Conservation (phyloP, 2,113 vertebrate genomes). For the rabbit (Oryctolagus cuniculus) region mOryCun1.1 NC_091439.1:46174501-46175000, state of each 20-base stretch:
- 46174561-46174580: not conserved
- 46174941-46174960: not conserved
- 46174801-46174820: constrained; percentile 38
- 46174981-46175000: not conserved
- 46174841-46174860: not conserved
- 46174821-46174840: not conserved
- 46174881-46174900: not conserved
- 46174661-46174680: not conserved
- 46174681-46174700: not conserved
- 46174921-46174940: rapidly evolving
- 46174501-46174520: not conserved
- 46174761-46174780: not conserved
- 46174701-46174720: rapidly evolving
- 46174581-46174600: not conserved
- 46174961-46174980: not conserved
- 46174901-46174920: not conserved
- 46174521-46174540: not conserved
- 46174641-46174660: not conserved
- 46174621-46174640: rapidly evolving
- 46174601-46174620: not conserved
- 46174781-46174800: not conserved
- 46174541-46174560: not conserved
- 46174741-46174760: not conserved
- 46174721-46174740: not conserved
- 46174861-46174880: not conserved